Evolutionary conservation across 2,113 vertebrate genomes (phyloP), one percentile per base, ranked within the genome.

Genomic region (Muntiacus muntjak): DNA sequence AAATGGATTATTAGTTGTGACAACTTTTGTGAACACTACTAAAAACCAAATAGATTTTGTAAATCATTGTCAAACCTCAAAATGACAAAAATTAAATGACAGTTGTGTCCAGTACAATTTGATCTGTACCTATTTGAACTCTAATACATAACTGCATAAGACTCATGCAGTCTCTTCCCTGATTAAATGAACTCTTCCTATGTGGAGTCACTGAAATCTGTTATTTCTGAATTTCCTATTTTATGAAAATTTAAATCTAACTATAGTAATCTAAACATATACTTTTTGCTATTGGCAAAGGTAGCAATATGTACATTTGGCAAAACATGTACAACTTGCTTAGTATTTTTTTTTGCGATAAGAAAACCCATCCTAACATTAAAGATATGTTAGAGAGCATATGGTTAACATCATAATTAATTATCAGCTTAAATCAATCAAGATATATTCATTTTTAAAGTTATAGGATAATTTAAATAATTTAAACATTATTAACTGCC

Each of bases 381-480:
- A 45, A 94, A 95, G 87, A 79, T 54, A 95, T 26, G 21, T 95
- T 95, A 94, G 57, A 74, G 87, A 95, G 85, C 45, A 85, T 60
- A 90, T 83, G 30, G 52, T 91, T 96, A 93, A 95, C 11, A 30
- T 91, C 57, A 96, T 57, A 36, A 76, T 94, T 87, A 87, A 87
- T 89, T 89, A 90, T 87, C 9, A 89, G 12, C 9, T 79, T 83
- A 91, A 94, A 52, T 84, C 64, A 97, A 95, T 93, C 88, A 95
- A 74, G 28, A 92, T 74, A 47, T 90, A 71, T 84, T 97, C 55
- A 93, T 57, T 96, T 93, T 81, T 67, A 97, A 97, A 95, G 47
- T 94, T 97, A 89, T 19, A 94, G 26, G 26, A 76, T 86, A 88
- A 96, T 92, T 91, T 94, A 87, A 58, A 91, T 85, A 40, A 40